Conservation (phyloP, 2,888 invertebrate species). For the Eilema griseolum region DNA sequence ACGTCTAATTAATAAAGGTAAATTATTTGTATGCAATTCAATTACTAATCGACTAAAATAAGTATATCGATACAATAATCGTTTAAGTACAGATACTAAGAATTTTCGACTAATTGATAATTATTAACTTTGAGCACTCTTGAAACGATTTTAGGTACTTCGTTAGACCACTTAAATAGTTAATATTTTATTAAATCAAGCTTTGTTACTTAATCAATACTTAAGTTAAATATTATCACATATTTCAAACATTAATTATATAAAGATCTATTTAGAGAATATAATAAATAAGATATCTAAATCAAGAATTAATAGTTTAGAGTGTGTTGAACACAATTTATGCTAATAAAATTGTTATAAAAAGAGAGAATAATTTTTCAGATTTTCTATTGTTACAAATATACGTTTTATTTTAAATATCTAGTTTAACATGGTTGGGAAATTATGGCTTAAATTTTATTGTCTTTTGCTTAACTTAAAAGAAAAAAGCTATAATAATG, state of each 20-base stretch:
- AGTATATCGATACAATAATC: slow-evolving; percentile 40
- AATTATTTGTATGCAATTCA: slow-evolving; percentile 2
- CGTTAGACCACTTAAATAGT: slow-evolving; percentile 33
- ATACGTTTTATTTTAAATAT: neutral
- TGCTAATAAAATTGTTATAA: neutral
- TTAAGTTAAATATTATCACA: slow-evolving; percentile 49
- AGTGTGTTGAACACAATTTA: neutral
- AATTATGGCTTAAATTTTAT: neutral
- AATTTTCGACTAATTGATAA: slow-evolving; percentile 28
- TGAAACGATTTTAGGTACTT: slow-evolving; percentile 33
- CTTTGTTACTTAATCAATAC: slow-evolving; percentile 26
- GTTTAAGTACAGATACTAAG: slow-evolving; percentile 49
- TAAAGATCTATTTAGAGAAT: slow-evolving; percentile 19
- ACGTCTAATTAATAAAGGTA: neutral
- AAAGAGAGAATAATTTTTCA: neutral
- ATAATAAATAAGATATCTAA: slow-evolving; percentile 5
- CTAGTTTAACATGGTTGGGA: neutral
- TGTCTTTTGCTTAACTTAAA: neutral
- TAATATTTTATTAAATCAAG: slow-evolving; percentile 33
- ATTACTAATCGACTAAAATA: slow-evolving; percentile 49
- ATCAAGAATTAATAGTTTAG: neutral
- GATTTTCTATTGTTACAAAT: neutral
- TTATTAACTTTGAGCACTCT: slow-evolving; percentile 49
- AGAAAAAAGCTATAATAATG: neutral
- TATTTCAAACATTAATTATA: slow-evolving; percentile 28